Base-by-base conservation (phyloP, 2,888 invertebrate genomes). In the Himalopsyche japonica region DNA sequence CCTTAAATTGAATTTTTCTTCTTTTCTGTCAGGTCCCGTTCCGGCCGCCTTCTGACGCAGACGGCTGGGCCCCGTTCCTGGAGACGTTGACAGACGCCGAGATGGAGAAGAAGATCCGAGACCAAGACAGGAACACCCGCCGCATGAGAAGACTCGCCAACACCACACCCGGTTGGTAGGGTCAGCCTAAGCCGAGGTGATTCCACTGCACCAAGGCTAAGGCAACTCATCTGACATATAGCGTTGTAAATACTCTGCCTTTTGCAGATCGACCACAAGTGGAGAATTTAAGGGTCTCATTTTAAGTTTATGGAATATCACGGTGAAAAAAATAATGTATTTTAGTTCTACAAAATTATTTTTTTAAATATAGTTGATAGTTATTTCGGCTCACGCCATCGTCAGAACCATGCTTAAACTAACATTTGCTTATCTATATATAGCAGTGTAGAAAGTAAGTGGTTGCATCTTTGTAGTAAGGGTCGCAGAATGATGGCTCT, bases 81-180 rank as follows among this genome's bases (percentile, higher is more conserved):
- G 99, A 99, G 91, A 99, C 99, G 0, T 93, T 99, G 47, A 99
- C 99, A 18, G 99, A 99, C 91, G 99, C 99, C 0, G 99, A 99
- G 92, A 99, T 99, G 98, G 99, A 99, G 92, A 99, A 99, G 94
- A 99, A 99, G 92, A 99, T 99, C 88, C 94, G 99, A 80, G 99
- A 99, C 91, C 99, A 99, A 91, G 99, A 99, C 91, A 94, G 99
- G 89, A 99, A 99, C 91, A 99, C 99, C n/a, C 94, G 98, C 89
- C 94, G 98, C 88, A 98, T 98, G 96, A 93, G 98, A 43, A 94
- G 98, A 81, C 94, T 98, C 90, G 98, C 98, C 81, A 98, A 98
- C 90, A 98, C 98, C 34, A 97, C 98, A 87, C 97, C 98, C 86
- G 97, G 97, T 89, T 97, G 96, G 97, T 97, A 95, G 87, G 86